Evolutionary conservation across 2,113 vertebrate species (phyloP), one percentile per base, ranked within the genome.

Genomic region (Miniopterus natalensis): DNA sequence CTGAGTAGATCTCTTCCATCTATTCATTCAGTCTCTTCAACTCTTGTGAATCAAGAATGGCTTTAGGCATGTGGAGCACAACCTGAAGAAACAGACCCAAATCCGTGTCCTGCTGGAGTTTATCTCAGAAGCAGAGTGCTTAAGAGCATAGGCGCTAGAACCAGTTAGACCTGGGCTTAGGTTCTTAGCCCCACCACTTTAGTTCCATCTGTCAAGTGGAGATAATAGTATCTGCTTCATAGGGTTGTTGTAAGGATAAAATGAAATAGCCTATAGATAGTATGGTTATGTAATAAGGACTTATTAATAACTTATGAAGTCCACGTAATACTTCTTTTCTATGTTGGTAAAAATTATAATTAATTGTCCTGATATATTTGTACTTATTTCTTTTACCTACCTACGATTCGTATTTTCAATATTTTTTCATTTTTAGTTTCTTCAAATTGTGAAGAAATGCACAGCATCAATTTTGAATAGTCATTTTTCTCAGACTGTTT

Each of bases 401-500:
- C 71, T 71, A 70, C 2, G 4, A 31, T 74, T 81, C 87, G 11
- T 74, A 20, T 74, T 97, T 97, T 93, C 2, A 96, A 31, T 65
- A 23, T 45, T 84, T 93, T 93, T 90, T 84, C 42, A 83, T 18
- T 84, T 97, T 84, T 71, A 90, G 3, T 95, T 85, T 95, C 65
- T 95, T 95, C 21, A 71, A 8, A 23, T 95, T 87, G 9, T 92
- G 57, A 96, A 77, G 92, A 97, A 74, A 90, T 78, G 17, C 5
- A 57, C 15, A 40, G 18, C 53, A 87, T 49, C 47, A 75, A 21
- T 95, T 96, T 94, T 55, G 42, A 95, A 63, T 84, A 78, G n/a
- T 91, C 53, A 61, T 49, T 89, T 94, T 94, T 95, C 51, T 88
- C 81, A 57, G 88, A 73, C 42, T 74, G 40, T 96, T 95, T 94